phyloP scores from a whole-genome alignment of 37 sponge, comb jelly and placozoan genomes.

The Mnemiopsis leidyi region DNA sequence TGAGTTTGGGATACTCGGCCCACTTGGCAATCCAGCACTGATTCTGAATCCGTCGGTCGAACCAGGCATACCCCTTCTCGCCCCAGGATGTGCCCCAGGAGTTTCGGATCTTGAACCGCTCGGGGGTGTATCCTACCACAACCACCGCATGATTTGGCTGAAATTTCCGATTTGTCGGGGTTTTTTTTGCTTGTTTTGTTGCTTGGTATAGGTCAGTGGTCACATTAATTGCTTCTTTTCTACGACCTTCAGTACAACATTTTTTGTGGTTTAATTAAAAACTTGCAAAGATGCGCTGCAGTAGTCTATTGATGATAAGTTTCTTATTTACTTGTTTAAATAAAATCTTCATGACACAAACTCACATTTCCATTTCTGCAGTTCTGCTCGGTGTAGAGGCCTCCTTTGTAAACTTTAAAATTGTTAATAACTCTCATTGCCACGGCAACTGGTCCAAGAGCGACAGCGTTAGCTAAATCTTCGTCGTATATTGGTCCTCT shows the following conservation, averaged over 20 bases:
- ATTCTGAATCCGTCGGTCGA: background rate
- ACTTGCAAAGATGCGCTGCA: too few relatives aligned
- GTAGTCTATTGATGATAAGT: too few relatives aligned
- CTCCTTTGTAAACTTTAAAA: constrained; percentile 24
- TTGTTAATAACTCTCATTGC: background rate
- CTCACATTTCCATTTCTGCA: background rate
- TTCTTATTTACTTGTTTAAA: background rate
- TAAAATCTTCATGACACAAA: background rate
- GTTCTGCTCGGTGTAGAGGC: background rate
- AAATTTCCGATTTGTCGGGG: too few relatives aligned
- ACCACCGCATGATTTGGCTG: background rate
- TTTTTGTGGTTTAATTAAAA: too few relatives aligned
- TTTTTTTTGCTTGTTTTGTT: too few relatives aligned
- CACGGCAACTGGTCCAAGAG: background rate
- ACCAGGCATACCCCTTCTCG: background rate
- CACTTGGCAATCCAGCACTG: background rate
- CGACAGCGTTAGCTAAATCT: constrained; percentile 19
- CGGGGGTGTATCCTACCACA: constrained; percentile 5
- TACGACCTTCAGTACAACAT: too few relatives aligned
- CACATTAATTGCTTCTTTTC: too few relatives aligned
- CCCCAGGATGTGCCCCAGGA: constrained; percentile 23
- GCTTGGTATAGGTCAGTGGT: too few relatives aligned
- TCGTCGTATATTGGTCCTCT: background rate
- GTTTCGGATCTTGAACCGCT: constrained; percentile 25
- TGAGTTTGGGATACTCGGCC: background rate